Evolutionary conservation across 1,140 invertebrate genomes (phyloP), one percentile per base, ranked within the genome.

Genomic region (Brevipalpus yothersi): DNA sequence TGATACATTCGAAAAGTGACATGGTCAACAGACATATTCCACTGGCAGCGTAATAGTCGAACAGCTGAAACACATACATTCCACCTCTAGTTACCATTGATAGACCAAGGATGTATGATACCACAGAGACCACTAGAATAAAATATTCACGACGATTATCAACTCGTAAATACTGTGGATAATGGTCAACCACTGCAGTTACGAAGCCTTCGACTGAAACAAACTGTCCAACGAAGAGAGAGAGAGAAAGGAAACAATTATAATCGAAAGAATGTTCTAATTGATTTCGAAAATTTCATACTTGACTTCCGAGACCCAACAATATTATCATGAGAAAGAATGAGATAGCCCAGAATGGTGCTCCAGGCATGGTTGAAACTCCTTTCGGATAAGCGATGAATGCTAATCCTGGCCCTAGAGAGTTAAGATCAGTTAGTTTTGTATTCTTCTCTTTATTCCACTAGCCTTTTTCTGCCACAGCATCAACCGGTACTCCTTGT

Each of bases 171-270:
- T 78, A 80, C 21, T 75, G 67, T 2, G 82, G 82, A 72, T 78
- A 80, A 58, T 76, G 71, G 66, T 86, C 82, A 7, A 83, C 76
- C 61, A 84, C 75, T 2, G 80, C 77, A 9, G 82, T 83, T 58
- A 81, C 79, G 58, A 86, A 80, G 15, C 82, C 82, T 71, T 87
- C 83, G 41, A 86, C 80, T 1, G 80, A 82, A 60, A 82, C 83
- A 70, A 86, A 85, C 74, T 86, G 80, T 59, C 77, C 79, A 47
- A 13, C 19, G 61, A 51, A 41, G 19, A 47, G 19, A 2, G 19
- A n/a, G 4, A 2, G 4, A n/a, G 45, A 47, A 3, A 2, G 45
- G 2, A 15, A 47, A 3, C 19, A 19, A 47, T n/a, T 19, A 2
- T 4, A 53, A 17, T n/a, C 39, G 9, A 12, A 39, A 40, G 10